These are phyloP conservation scores for Toxotes jaculatrix DNA, from an alignment of 2,113 vertebrate species.

Conservation along the genomic window DNA sequence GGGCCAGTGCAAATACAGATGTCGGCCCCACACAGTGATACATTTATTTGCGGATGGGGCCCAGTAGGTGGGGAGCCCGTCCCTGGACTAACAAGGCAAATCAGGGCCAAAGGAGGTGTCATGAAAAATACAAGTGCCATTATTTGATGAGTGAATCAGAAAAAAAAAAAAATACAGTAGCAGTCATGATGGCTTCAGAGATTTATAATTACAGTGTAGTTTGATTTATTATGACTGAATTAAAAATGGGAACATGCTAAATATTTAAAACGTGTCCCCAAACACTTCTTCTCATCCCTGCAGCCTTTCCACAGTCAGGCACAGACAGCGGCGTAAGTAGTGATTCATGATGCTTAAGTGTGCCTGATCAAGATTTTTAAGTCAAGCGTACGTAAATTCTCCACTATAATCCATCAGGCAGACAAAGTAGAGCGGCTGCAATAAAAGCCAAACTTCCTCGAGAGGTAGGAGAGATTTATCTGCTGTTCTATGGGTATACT, in stretches of 20 bases:
- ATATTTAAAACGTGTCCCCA: conserved; percentile 50
- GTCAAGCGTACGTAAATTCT: conserved; percentile 71
- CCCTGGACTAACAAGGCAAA: conserved; percentile 39
- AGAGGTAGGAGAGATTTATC: conserved; percentile 73
- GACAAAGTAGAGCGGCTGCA: conserved; percentile 71
- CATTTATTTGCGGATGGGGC: conserved; percentile 32
- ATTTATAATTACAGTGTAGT: conserved; percentile 3
- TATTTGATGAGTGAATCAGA: conserved; percentile 26
- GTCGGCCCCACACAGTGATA: conserved; percentile 56
- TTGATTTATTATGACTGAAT: conserved; percentile 21
- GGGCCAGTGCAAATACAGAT: conserved; percentile 75
- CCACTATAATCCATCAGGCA: conserved; percentile 70
- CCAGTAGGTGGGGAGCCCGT: conserved; percentile 17
- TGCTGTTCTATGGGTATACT: conserved; percentile 57
- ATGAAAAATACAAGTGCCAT: conserved; percentile 21
- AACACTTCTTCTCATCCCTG: conserved; percentile 50
- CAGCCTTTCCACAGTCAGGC: conserved; percentile 40
- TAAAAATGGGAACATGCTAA: conserved; percentile 46
- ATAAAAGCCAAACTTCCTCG: conserved; percentile 69
- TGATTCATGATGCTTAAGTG: conserved; percentile 71
- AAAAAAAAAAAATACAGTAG: not conserved
- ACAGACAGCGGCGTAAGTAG: conserved; percentile 46
- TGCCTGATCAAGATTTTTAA: conserved; percentile 72
- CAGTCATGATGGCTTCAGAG: not conserved
- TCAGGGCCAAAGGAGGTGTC: conserved; percentile 35